Base-by-base conservation (phyloP, 2,113 vertebrate genomes). In the Shinisaurus crocodilurus region DNA sequence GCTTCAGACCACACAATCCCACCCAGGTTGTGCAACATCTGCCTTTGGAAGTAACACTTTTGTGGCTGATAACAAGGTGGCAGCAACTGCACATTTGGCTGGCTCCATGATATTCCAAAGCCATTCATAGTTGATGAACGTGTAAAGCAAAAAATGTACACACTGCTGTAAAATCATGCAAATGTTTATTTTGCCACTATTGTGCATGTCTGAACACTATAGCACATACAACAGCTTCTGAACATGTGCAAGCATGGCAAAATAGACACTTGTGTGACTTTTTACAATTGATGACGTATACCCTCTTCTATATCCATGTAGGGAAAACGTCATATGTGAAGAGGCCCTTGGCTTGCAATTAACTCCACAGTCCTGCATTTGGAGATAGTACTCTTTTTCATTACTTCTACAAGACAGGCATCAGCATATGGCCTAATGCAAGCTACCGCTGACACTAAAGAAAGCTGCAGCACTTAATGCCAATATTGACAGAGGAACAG, bases 371-470 rank as follows among this genome's bases (percentile, higher is more conserved):
- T 1, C 45, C 40, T 29, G 2, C 0, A 50, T 82, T 37, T 1
- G 0, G n/a, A 86, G 54, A 57, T 82, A 13, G 43, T 18, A 32
- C 6, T 0, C 1, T 69, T 32, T 2, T 0, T 0, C 3, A 1
- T 0, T 29, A 1, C 54, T 93, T 43, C 23, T 50, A 27, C 83
- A 1, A 3, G 79, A 15, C 40, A 89, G 92, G 84, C 69, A 87
- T 77, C 89, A 85, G 54, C 93, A 74, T 40, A 1, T 10, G 80
- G 75, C 74, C 74, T n/a, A 79, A 85, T 5, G n/a, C 74, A 90
- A 85, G 45, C 82, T 40, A 7, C 27, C 3, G 60, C 74, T 34
- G n/a, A 85, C 74, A 77, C 27, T n/a, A 40, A 27, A 23, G 57
- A 29, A 85, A 85, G 82, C 74, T 20, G 72, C 74, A 34, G 82